Base-by-base conservation (phyloP, 2,888 invertebrate genomes). In the Tenthredo notha region DNA sequence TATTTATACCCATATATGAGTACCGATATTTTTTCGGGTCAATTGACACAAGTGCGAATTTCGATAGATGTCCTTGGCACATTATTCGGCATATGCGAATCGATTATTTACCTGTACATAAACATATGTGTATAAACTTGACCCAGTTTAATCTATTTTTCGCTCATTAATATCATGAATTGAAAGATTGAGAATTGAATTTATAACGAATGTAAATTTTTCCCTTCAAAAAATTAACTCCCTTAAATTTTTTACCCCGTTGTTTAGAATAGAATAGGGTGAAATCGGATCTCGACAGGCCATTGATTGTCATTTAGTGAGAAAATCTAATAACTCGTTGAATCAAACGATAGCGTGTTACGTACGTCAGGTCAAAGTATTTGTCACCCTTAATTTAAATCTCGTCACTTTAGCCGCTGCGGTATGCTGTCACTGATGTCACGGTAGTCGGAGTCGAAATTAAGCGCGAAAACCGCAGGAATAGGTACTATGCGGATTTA, bases 371-470 rank as follows among this genome's bases (percentile, higher is more conserved):
- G 61, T n/a, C 18, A 12, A 29, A 61, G 40, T 61, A 40, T 80
- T 80, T 25, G 10, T 15, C 80, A n/a, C 40, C 33, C 58, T 80
- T 58, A 58, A 80, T 80, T 80, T 61, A 21, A 80, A 80, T 80
- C 80, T 80, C 80, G 80, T 61, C 80, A 80, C 61, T 80, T 61
- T 21, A 12, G 6, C 61, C 80, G 80, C 25, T 80, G 80, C 37
- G 40, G 61, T 29, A 37, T 50, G 58, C 37, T 80, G 80, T 61
- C 80, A 58, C 40, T 21, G 21, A 80, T 61, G 80, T 80, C 78
- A 78, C 78, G 37, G 10, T 15, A 78, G 58, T 58, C 61, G 40
- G 58, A 37, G 18, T 77, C 33, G 50, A 54, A 77, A 77, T 77
- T 33, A 33, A 29, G 50, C 54, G 25, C 33, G 29, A 25, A 54